phyloP scores from a whole-genome alignment of 2,113 vertebrate species.

The Myrmophylax atrothorax region DNA sequence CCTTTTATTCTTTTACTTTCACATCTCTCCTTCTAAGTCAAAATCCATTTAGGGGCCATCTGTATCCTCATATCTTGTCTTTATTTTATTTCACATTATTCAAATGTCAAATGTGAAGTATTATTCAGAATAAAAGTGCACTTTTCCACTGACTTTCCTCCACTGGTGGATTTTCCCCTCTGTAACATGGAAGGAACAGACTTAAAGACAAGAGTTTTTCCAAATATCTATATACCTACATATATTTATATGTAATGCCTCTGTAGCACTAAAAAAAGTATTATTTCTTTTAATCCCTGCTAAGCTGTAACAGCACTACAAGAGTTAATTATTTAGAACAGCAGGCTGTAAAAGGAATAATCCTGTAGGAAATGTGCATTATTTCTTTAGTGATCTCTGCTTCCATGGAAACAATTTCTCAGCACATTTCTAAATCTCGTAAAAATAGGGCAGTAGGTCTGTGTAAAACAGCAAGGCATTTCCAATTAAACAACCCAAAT shows the following conservation, averaged over 20 bases:
- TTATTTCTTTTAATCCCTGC: background rate
- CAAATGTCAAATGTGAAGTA: background rate
- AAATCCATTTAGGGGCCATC: background rate
- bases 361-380: conserved; percentile 27
- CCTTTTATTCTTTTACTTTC: background rate
- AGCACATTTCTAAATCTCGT: conserved; percentile 32
- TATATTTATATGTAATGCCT: background rate
- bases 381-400: conserved; percentile 54
- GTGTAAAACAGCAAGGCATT: conserved; percentile 52
- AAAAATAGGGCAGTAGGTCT: conserved; percentile 60
- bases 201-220: background rate
- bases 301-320: background rate
- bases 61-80: background rate
- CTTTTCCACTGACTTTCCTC: background rate
- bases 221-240: background rate
- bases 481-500: conserved; percentile 33
- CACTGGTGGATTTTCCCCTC: background rate
- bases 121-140: background rate
- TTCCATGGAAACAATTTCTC: conserved; percentile 71
- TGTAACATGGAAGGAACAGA: background rate
- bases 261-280: background rate
- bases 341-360: conserved; percentile 23
- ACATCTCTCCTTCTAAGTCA: background rate
- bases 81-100: background rate
- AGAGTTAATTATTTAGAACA: conserved; percentile 43